phyloP scores from a whole-genome alignment of 2,797 vertebrate species.

The Pelochelys cantorii region DNA sequence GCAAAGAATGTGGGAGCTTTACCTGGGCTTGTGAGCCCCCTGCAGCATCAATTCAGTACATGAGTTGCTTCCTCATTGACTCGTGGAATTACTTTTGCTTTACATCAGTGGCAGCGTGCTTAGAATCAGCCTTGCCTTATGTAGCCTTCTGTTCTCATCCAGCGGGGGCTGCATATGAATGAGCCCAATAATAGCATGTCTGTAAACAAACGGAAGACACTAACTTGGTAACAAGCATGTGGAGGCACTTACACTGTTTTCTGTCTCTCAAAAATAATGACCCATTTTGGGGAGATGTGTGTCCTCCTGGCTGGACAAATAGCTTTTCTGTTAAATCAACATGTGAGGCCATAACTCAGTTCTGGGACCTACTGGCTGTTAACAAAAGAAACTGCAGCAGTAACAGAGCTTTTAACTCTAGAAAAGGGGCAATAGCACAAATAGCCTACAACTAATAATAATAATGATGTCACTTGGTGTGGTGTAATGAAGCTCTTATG shows the following conservation, averaged over 20 bases:
- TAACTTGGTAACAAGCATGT: not conserved
- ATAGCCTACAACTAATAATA: not conserved
- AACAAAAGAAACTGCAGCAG: not conserved
- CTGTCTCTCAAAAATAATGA: too few species aligned
- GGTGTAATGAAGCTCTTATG: not conserved
- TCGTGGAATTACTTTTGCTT: not conserved
- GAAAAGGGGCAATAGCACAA: not conserved
- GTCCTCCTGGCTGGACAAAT: not conserved
- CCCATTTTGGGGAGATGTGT: not conserved
- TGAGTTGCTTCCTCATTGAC: not conserved
- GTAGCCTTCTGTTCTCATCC: not conserved
- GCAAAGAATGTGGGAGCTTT: not conserved
- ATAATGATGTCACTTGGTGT: not conserved
- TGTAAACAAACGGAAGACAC: too few species aligned
- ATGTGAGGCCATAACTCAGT: not conserved
- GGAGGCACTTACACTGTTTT: not conserved
- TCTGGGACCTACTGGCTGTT: not conserved
- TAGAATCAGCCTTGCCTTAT: not conserved
- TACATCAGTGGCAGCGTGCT: not conserved
- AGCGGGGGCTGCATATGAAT: not conserved
- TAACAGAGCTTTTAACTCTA: not conserved
- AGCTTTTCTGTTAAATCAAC: not conserved
- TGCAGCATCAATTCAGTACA: not conserved
- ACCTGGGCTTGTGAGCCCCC: not conserved
- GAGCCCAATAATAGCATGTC: too few species aligned